Percentiles rank a stretch among this genome's conserved stretches.
Conservation (phyloP, 2,797 vertebrate genomes). For the Sebastes paucispinis region DNA sequence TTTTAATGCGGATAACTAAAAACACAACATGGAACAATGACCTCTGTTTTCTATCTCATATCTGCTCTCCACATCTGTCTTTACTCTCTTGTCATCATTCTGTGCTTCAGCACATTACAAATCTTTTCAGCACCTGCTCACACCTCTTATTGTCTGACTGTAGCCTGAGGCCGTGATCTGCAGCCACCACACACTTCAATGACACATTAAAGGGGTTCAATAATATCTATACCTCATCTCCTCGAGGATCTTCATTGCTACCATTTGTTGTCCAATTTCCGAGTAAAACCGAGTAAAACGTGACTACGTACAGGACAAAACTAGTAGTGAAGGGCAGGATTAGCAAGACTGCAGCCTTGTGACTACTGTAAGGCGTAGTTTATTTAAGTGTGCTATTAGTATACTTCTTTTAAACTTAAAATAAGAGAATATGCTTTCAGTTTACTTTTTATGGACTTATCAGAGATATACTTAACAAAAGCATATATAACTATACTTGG, state of each 20-base stretch:
- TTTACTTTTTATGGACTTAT: neutral
- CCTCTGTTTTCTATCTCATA: neutral
- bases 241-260: neutral
- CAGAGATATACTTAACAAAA: neutral
- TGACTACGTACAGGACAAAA: neutral
- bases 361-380: neutral
- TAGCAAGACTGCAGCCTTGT: neutral
- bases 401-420: neutral
- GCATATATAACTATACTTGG: no score
- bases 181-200: neutral
- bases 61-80: conserved; percentile 15
- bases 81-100: neutral
- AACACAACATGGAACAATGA: neutral
- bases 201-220: neutral
- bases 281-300: neutral
- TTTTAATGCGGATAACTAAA: neutral
- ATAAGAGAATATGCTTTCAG: neutral
- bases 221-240: conserved; percentile 1
- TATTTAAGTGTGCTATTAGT: neutral
- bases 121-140: conserved; percentile 14
- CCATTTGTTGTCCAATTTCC: neutral
- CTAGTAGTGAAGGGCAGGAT: neutral
- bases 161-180: neutral
- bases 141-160: neutral
- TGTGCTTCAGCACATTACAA: neutral